phyloP scores from a whole-genome alignment of 2,888 invertebrate genomes.

The Sphinx pinastri region DNA sequence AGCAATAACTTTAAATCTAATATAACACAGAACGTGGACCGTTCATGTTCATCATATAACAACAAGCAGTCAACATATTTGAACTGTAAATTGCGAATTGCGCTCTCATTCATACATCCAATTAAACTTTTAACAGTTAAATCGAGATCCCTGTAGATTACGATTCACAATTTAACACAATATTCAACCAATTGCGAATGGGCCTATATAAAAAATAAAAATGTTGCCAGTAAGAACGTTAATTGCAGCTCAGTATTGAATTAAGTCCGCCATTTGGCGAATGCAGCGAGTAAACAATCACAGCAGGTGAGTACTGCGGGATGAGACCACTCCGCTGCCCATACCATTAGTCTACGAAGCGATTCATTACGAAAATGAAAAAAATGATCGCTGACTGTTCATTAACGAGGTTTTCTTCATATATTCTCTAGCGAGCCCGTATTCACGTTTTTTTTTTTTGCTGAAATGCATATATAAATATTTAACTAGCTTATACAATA shows the following conservation, averaged over 20 bases:
- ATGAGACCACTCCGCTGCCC: neutral
- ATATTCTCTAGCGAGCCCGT: neutral
- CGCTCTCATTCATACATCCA: too few relatives aligned
- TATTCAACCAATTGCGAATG: neutral
- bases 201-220: neutral
- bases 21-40: too few relatives aligned
- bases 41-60: too few relatives aligned
- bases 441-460: neutral
- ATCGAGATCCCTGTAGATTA: too few relatives aligned
- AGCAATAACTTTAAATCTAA: too few relatives aligned
- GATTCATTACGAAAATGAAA: neutral
- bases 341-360: neutral
- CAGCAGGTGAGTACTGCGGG: neutral
- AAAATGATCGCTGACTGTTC: neutral
- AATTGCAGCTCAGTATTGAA: slow-evolving; percentile 53
- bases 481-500: too few relatives aligned
- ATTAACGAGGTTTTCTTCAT: neutral
- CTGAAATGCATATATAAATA: too few relatives aligned
- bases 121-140: too few relatives aligned
- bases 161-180: too few relatives aligned
- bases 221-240: slow-evolving; percentile 39
- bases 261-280: slow-evolving; percentile 50
- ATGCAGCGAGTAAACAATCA: slow-evolving; percentile 45
- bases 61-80: too few relatives aligned
- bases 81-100: too few relatives aligned